phyloP scores from a whole-genome alignment of 2,888 invertebrate species.

The Andrena haemorrhoa region DNA sequence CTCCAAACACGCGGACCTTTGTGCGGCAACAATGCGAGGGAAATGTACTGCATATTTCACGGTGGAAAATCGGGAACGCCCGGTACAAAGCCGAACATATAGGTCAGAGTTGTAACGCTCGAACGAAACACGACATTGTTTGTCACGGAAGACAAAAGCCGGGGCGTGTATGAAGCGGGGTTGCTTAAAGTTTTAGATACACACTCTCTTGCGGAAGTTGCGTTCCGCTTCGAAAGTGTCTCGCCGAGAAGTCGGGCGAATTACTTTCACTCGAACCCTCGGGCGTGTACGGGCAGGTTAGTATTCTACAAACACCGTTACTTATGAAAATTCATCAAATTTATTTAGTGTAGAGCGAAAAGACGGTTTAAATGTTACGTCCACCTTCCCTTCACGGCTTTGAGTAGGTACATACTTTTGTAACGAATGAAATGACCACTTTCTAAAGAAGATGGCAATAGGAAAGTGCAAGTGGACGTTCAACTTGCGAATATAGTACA shows the following conservation, averaged over 20 bases:
- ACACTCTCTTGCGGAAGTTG: slow-evolving; percentile 18
- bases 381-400: not conserved
- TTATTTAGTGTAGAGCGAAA: not conserved
- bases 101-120: slow-evolving; percentile 63
- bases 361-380: not conserved
- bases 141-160: slow-evolving; percentile 60
- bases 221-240: slow-evolving; percentile 13
- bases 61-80: slow-evolving; percentile 52
- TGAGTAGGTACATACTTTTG: not conserved
- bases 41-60: slow-evolving; percentile 62
- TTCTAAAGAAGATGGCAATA: no score
- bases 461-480: no score
- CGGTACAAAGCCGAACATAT: slow-evolving; percentile 59
- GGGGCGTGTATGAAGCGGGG: slow-evolving; percentile 20
- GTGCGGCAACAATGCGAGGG: slow-evolving; percentile 57
- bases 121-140: slow-evolving; percentile 59
- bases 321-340: not conserved
- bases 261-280: slow-evolving; percentile 1
- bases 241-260: slow-evolving; percentile 22
- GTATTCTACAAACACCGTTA: not conserved
- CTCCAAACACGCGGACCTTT: slow-evolving; percentile 45
- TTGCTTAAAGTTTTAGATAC: slow-evolving; percentile 58
- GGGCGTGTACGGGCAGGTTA: not conserved
- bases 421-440: no score
- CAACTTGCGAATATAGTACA: no score